phyloP scores from a whole-genome alignment of 2,797 vertebrate species.

The Cygnus olor region DNA sequence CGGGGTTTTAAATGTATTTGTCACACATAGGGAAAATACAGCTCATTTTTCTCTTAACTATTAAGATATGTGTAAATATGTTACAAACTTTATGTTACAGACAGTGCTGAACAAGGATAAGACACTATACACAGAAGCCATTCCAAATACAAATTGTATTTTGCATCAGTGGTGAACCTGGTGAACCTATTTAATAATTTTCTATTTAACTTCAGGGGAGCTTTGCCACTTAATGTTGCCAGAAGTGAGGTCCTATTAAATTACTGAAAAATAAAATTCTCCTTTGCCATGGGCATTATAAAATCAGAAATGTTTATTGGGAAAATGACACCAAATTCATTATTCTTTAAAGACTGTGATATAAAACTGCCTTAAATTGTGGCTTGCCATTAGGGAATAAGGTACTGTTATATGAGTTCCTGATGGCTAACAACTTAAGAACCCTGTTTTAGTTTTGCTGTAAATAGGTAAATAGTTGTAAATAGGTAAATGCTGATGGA shows the following conservation, averaged over 20 bases:
- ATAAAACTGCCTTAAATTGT: neutral
- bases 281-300: neutral
- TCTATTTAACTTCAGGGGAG: neutral
- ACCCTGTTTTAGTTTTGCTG: neutral
- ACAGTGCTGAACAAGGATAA: neutral
- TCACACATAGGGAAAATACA: neutral
- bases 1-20: neutral
- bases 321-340: neutral
- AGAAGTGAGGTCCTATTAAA: neutral
- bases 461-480: neutral
- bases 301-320: neutral
- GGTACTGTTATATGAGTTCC: neutral
- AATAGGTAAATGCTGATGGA: neutral
- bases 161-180: neutral
- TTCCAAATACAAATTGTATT: neutral
- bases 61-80: neutral
- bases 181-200: neutral
- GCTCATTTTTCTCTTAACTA: neutral
- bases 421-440: neutral
- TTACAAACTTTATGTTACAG: neutral
- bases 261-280: neutral
- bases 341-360: neutral
- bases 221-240: neutral
- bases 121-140: neutral
- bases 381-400: neutral